Evolutionary conservation across 1,140 invertebrate species (phyloP).

Genomic region (Leucophenga varia): DNA sequence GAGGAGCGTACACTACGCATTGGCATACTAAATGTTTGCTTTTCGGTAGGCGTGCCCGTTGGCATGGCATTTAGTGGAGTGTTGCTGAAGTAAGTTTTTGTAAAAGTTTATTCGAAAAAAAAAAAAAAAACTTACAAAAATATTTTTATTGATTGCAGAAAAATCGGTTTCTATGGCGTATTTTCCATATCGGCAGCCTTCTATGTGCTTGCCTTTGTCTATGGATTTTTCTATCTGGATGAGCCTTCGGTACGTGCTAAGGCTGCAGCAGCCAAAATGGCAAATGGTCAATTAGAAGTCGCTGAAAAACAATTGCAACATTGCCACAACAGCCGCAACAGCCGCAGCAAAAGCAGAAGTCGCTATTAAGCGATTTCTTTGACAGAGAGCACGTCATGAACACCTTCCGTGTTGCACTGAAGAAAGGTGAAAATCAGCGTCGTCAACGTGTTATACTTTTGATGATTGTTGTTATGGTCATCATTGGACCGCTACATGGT

Average conservation of each 20-base stretch:
- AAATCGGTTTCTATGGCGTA: slow-evolving; percentile 79
- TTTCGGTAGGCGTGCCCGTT: slow-evolving; percentile 77
- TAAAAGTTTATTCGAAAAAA: no score
- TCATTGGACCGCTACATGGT: slow-evolving; percentile 79
- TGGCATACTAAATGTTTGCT: slow-evolving; percentile 80
- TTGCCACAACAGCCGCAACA: slow-evolving; percentile 15
- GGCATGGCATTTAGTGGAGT: slow-evolving; percentile 76
- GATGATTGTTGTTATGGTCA: slow-evolving; percentile 78
- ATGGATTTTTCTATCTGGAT: slow-evolving; percentile 60
- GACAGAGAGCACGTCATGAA: slow-evolving; percentile 71
- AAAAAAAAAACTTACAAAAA: no score
- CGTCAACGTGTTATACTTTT: slow-evolving; percentile 71
- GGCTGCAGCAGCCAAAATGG: slow-evolving; percentile 20
- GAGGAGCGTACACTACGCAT: slow-evolving; percentile 79
- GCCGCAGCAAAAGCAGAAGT: slow-evolving; percentile 29
- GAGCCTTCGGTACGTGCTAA: slow-evolving; percentile 28
- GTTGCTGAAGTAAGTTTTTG: slow-evolving; percentile 58
- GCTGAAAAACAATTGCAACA: no score
- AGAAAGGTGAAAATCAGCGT: slow-evolving; percentile 70
- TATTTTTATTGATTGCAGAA: slow-evolving; percentile 57
- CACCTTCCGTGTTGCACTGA: slow-evolving; percentile 75
- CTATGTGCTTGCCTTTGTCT: slow-evolving; percentile 73
- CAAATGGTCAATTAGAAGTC: no score
- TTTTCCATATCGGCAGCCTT: slow-evolving; percentile 72
- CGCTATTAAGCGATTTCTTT: slow-evolving; percentile 67